phyloP scores from a whole-genome alignment of 2,888 invertebrate species.

The Tiphia femorata region DNA sequence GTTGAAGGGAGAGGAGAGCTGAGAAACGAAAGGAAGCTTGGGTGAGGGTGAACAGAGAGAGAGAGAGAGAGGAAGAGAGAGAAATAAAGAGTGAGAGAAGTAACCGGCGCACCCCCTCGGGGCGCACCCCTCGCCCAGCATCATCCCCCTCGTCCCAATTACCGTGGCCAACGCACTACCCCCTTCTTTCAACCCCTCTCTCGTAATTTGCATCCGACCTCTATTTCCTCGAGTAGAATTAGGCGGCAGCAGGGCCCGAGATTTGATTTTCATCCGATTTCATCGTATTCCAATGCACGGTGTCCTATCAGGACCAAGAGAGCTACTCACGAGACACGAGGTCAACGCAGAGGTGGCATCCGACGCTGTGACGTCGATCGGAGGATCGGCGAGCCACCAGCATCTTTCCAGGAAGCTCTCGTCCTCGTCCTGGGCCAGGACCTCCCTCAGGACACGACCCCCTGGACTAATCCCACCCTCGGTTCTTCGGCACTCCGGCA shows the following conservation, averaged over 20 bases:
- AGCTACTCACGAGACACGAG: conserved; percentile 37
- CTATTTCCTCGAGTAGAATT: conserved; percentile 35
- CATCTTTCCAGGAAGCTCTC: conserved; percentile 30
- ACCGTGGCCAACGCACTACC: conserved; percentile 42
- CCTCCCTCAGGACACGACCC: conserved; percentile 12
- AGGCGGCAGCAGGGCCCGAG: too few species aligned
- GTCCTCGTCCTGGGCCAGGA: conserved; percentile 9
- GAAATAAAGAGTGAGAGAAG: neutral
- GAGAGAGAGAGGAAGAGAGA: conserved; percentile 22
- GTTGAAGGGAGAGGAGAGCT: conserved; percentile 10
- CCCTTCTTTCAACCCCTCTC: conserved; percentile 32
- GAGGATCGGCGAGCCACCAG: conserved; percentile 20
- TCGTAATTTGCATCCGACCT: conserved; percentile 50
- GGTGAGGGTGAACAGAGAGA: neutral
- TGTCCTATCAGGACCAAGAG: neutral
- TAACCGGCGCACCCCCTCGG: neutral
- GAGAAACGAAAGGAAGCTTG: neutral
- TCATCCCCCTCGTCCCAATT: conserved; percentile 48
- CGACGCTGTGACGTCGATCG: conserved; percentile 29
- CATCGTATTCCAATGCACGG: too few species aligned
- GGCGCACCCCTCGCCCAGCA: conserved; percentile 19
- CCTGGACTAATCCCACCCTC: conserved; percentile 28
- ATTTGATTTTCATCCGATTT: too few species aligned
- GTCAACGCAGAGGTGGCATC: conserved; percentile 22
- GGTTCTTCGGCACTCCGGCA: conserved; percentile 39